These are phyloP conservation scores for Caenorhabditis sp. DNA, from an alignment of 2,888 invertebrate species.

Conservation along the genomic window DNA sequence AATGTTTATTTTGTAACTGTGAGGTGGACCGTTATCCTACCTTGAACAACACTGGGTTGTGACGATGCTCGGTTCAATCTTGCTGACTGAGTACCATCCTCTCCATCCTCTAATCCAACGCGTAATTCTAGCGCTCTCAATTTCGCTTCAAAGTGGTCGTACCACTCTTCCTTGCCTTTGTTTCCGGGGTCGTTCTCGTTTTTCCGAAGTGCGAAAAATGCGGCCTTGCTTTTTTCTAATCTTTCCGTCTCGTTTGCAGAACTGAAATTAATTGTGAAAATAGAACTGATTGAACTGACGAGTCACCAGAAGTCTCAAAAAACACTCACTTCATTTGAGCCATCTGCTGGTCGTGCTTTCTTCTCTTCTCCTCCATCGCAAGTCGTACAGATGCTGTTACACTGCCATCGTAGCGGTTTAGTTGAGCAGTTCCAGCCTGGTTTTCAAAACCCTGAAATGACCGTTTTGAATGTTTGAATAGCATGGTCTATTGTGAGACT, in stretches of 20 bases:
- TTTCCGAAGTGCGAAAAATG: constrained; percentile 80
- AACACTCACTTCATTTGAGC: constrained; percentile 71
- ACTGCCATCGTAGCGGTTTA: constrained; percentile 61
- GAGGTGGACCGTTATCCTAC: constrained; percentile 37
- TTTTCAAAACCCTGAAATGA: constrained; percentile 54
- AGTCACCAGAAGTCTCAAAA: too few relatives aligned
- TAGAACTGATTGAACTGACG: neutral
- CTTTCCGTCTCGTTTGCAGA: constrained; percentile 78
- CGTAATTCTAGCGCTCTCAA: constrained; percentile 51
- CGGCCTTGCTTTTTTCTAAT: constrained; percentile 80
- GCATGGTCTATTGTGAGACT: too few relatives aligned
- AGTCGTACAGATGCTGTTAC: constrained; percentile 78
- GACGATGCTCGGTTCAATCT: constrained; percentile 68
- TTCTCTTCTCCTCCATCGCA: constrained; percentile 80
- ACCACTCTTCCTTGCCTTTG: constrained; percentile 59
- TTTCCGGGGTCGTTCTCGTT: constrained; percentile 50
- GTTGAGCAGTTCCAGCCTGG: constrained; percentile 58
- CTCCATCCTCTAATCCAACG: constrained; percentile 56
- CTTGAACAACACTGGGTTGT: constrained; percentile 76
- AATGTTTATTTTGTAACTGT: constrained; percentile 11
- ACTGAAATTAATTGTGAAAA: constrained; percentile 66
- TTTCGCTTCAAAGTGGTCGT: constrained; percentile 60
- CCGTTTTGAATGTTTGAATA: neutral
- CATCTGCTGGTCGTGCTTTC: constrained; percentile 78
- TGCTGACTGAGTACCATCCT: constrained; percentile 50